Evolutionary conservation across 2,113 vertebrate genomes (phyloP).

Genomic region (Onychostoma macrolepis): DNA sequence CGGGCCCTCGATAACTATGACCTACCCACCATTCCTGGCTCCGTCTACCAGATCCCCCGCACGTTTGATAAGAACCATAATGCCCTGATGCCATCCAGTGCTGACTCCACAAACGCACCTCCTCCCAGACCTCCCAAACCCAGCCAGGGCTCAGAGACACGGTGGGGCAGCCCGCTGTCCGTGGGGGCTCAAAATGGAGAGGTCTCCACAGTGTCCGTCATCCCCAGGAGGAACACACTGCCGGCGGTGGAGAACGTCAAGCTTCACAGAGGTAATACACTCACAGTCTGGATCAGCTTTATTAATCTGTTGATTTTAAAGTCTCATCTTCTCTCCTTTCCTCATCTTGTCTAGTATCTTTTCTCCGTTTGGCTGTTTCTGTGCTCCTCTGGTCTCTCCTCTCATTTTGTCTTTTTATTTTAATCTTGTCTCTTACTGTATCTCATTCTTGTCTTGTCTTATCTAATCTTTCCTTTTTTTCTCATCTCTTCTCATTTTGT

Average conservation of each 20-base stretch:
- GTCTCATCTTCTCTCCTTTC: background rate
- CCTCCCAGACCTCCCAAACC: constrained; percentile 94
- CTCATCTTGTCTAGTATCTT: background rate
- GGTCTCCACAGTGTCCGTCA: constrained; percentile 78
- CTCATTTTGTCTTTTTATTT: background rate
- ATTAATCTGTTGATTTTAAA: background rate
- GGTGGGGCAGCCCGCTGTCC: constrained; percentile 86
- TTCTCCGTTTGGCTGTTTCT: background rate
- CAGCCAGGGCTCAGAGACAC: constrained; percentile 80
- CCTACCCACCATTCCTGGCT: constrained; percentile 83
- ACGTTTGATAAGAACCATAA: constrained; percentile 98
- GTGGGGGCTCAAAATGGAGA: constrained; percentile 80
- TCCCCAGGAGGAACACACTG: constrained; percentile 93
- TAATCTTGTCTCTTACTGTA: background rate
- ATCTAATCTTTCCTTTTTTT: background rate
- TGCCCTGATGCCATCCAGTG: constrained; percentile 78
- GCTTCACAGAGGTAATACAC: constrained; percentile 87
- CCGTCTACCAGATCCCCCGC: constrained; percentile 93
- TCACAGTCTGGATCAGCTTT: background rate
- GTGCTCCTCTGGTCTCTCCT: background rate
- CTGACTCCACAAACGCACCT: constrained; percentile 74
- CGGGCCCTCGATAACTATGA: constrained; percentile 87
- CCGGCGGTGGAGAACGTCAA: constrained; percentile 93
- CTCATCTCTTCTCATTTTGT: background rate
- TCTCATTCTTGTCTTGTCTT: background rate